Conservation (phyloP, 2,888 invertebrate species). For the Oligia strigilis region DNA sequence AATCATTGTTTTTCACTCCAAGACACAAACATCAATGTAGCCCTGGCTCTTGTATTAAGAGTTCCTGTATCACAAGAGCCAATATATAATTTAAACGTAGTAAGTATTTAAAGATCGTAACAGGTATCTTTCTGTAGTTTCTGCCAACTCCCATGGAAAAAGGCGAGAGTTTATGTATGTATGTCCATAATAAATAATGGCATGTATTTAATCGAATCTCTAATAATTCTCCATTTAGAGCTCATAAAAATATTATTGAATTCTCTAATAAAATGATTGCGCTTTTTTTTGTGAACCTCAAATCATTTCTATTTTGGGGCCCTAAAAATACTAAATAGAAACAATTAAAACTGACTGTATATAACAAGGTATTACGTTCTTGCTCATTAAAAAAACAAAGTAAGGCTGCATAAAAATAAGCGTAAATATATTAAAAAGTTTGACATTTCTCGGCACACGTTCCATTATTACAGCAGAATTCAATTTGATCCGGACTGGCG, state of each 20-base stretch:
- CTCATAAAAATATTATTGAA: not conserved
- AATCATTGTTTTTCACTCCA: too few relatives aligned
- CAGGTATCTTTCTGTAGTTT: not conserved
- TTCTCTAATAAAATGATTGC: not conserved
- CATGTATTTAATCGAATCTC: not conserved
- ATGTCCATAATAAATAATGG: not conserved
- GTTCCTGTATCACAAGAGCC: too few relatives aligned
- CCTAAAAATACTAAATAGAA: not conserved
- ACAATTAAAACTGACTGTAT: not conserved
- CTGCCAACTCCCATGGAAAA: not conserved
- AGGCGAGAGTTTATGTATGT: not conserved
- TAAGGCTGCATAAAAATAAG: not conserved
- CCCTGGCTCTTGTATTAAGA: too few relatives aligned
- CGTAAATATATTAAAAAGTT: slow-evolving; percentile 30
- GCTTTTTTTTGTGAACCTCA: too few relatives aligned
- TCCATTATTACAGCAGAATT: slow-evolving; percentile 41
- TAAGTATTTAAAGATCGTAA: not conserved
- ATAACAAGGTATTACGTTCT: not conserved
- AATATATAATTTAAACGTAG: too few relatives aligned
- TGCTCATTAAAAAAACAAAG: not conserved
- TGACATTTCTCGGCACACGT: slow-evolving; percentile 28
- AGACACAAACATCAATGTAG: too few relatives aligned
- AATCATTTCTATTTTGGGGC: not conserved
- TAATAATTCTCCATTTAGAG: not conserved
- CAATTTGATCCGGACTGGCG: slow-evolving; percentile 32